Evolutionary conservation across 2,113 vertebrate species (phyloP), one percentile per base, ranked within the genome.

Genomic region (Eulemur macaco): DNA sequence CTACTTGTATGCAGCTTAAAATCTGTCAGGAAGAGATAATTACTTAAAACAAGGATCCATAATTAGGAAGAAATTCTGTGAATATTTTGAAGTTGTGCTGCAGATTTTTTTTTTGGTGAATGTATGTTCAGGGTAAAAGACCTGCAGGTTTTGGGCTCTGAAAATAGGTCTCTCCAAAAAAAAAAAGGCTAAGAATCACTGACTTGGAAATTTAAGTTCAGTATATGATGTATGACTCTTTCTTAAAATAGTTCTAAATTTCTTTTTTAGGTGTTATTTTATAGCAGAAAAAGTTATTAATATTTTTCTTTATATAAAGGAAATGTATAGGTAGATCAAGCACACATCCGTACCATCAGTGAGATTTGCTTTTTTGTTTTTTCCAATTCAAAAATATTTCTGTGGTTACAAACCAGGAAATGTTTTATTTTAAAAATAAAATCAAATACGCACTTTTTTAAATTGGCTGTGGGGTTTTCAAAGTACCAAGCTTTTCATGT

Each of bases 371-470:
- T 69, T 47, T 80, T 95, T 29, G 78, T 69, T 25, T 3, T 29
- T 45, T 23, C 47, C 13, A 5, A 21, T 82, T 89, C 37, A 71
- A 54, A 86, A 86, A 90, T 45, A 74, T 45, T 93, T 73, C 6
- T 84, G 17, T 94, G 87, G 8, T 84, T 83, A 47, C 56, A 21
- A 29, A 81, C 92, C 58, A 85, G 18, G 66, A 47, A 85, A 60
- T 92, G 64, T 50, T 89, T 78, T 71, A 76, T 56, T 95, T 85
- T 76, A 37, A 89, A 96, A 91, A 71, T 86, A 71, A 96, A 88
- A 47, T 71, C n/a, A 91, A 73, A 64, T 86, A 85, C 7, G 9
- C 12, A 23, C 3, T 20, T 83, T 89, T 90, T 82, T 21, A n/a
- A 45, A 4, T 73, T 56, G n/a, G 20, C 10, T 15, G 87, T 96